Base-by-base conservation (phyloP, 2,888 invertebrate species). In the Serripes groenlandicus region DNA sequence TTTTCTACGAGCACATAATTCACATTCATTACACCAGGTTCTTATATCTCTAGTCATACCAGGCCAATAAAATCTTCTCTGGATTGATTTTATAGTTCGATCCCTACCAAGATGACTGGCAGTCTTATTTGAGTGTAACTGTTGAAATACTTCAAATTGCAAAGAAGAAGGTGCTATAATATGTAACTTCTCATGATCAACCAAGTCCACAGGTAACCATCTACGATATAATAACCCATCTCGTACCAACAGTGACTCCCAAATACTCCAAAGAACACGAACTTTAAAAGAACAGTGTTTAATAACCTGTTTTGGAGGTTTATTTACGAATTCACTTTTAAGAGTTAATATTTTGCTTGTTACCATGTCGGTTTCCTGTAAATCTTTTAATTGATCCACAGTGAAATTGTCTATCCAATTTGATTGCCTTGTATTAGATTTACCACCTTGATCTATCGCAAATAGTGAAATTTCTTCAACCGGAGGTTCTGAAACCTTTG, bases 91-190 rank as follows among this genome's bases (percentile, higher is more conserved):
- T n/a, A 79, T 30, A 21, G 85, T 85, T 37, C 78, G 72, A 52
- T 87, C 81, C 30, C 84, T 69, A 18, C 87, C 85, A 30, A 85
- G 76, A 66, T 85, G 87, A 42, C 77, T 81, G 26, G 81, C 83
- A 26, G 72, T 83, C 3, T 64, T 54, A 35, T 49, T 73, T 23
- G 21, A n/a, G 60, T 87, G 85, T 28, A 83, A 42, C 35, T 83
- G 62, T 3, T 73, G 26, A 49, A 85, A 79, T 28, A 83, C 80
- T 18, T 70, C n/a, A 15, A 62, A 52, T 11, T 78, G 37, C 15
- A 87, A 15, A 0, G 34, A 3, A 18, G 42, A 2, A 3, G 87
- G 87, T 1, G 78, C 78, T 1, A 88, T 73, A 18, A 85, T 54
- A 15, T 74, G 71, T 0, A 66, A 69, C 9, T 49, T 30, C 18